Conservation (phyloP, 1,140 invertebrate genomes). For the Aphaenogaster rudis region DNA sequence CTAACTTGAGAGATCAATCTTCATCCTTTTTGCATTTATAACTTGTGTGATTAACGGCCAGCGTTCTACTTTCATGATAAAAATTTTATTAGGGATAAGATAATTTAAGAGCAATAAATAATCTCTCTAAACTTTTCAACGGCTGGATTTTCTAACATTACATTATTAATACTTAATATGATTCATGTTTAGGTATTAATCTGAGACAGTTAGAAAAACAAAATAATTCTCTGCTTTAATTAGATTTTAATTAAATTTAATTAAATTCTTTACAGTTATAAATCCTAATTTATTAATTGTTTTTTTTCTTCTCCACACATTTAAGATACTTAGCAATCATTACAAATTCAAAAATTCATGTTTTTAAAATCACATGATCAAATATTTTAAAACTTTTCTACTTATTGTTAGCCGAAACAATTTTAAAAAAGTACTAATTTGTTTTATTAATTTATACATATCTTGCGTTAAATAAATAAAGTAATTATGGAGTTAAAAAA, state of each 20-base stretch:
- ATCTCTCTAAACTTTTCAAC: neutral
- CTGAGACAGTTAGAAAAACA: neutral
- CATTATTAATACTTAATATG: neutral
- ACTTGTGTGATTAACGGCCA: neutral
- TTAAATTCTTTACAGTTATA: neutral
- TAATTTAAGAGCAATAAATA: conserved; percentile 17
- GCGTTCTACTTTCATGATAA: neutral
- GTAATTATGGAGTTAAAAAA: neutral
- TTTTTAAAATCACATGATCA: neutral
- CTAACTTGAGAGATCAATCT: conserved; percentile 37
- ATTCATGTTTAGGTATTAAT: neutral
- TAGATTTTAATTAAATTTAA: neutral
- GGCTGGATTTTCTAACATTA: neutral
- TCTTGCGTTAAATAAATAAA: neutral
- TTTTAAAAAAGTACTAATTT: neutral
- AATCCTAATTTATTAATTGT: neutral
- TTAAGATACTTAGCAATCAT: neutral
- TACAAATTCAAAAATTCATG: neutral
- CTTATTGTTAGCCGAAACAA: neutral
- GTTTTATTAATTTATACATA: neutral
- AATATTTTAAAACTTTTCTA: neutral
- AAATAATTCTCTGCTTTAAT: neutral
- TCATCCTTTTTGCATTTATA: conserved; percentile 1
- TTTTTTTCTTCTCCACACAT: neutral
- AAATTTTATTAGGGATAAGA: neutral